phyloP scores from a whole-genome alignment of 37 sponge, comb jelly and placozoan genomes.

The Petrosia ficiformis region DNA sequence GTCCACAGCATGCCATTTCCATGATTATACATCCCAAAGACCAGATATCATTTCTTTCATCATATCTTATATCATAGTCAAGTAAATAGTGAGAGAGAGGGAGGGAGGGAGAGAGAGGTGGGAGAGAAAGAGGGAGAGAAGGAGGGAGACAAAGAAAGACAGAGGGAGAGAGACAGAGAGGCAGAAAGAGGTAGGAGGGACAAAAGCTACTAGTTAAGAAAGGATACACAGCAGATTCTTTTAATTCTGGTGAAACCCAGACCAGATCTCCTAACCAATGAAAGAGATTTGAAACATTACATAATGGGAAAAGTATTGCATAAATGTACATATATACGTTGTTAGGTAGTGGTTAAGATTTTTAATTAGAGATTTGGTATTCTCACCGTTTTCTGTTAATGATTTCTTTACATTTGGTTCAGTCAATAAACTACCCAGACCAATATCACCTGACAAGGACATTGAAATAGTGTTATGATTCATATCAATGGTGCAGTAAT shows the following conservation, averaged over 20 bases:
- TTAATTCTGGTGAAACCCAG: background rate
- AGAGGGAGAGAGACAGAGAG: background rate
- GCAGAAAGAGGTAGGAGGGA: background rate
- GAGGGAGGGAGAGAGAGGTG: background rate
- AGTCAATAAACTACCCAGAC: no score
- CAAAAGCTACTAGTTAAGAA: background rate
- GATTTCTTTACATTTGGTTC: no score
- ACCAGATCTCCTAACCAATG: background rate
- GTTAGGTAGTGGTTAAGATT: no score
- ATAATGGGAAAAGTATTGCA: no score
- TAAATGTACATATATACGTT: no score
- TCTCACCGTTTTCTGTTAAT: no score
- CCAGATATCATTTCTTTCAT: conserved; percentile 87
- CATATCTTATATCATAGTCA: conserved; percentile 47
- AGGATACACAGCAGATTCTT: background rate
- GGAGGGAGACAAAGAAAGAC: background rate
- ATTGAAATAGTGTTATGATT: no score
- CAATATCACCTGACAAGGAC: no score
- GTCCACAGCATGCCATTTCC: conserved; percentile 83
- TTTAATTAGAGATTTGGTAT: no score
- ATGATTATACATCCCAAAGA: conserved; percentile 86
- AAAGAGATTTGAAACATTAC: no score
- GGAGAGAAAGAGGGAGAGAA: conserved; percentile 2
- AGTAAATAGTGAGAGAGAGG: background rate
- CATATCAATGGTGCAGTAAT: conserved; percentile 9